phyloP scores from a whole-genome alignment of 2,888 invertebrate species.

The Actias luna region DNA sequence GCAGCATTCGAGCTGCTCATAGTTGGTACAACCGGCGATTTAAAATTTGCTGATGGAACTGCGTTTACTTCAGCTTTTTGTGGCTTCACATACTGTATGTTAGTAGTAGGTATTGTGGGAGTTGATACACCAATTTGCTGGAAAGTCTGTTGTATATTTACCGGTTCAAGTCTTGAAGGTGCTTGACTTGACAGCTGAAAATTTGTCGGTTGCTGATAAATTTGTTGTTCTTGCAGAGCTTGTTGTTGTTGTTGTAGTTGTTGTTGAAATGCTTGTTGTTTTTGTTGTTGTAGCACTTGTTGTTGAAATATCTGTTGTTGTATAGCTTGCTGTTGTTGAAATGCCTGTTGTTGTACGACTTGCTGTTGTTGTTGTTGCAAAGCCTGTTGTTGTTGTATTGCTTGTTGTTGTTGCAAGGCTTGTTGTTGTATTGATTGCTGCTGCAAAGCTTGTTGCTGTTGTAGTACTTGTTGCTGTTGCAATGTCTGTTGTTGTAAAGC shows the following conservation, averaged over 20 bases:
- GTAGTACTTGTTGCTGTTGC: slow-evolving; percentile 7
- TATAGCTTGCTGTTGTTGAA: slow-evolving; percentile 15
- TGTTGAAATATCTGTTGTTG: slow-evolving; percentile 13
- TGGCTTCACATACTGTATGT: slow-evolving; percentile 10
- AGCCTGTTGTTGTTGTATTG: slow-evolving; percentile 14
- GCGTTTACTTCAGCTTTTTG: slow-evolving; percentile 17
- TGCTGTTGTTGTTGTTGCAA: slow-evolving; percentile 14
- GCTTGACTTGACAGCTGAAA: slow-evolving; percentile 28
- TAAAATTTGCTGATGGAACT: slow-evolving; percentile 13
- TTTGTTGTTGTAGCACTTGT: slow-evolving; percentile 2
- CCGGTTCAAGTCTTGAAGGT: slow-evolving; percentile 23
- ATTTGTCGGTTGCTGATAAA: slow-evolving; percentile 19
- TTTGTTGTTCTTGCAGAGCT: slow-evolving; percentile 5
- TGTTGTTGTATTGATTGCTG: slow-evolving; percentile 10
- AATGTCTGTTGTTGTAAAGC: slow-evolving; percentile 17
- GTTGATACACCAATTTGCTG: slow-evolving; percentile 26
- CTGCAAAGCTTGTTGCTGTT: slow-evolving; percentile 11
- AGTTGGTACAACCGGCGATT: slow-evolving; percentile 19
- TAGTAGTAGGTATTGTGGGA: slow-evolving; percentile 22
- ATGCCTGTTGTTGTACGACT: slow-evolving; percentile 1
- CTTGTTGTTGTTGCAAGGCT: slow-evolving; percentile 12
- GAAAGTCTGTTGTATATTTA: slow-evolving; percentile 38
- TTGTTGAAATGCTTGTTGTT: slow-evolving; percentile 10
- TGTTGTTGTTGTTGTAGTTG: slow-evolving; percentile 8
- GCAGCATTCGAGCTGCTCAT: slow-evolving; percentile 17